Evolutionary conservation across 1,140 invertebrate genomes (phyloP).

Genomic region (Halyomorpha halys): DNA sequence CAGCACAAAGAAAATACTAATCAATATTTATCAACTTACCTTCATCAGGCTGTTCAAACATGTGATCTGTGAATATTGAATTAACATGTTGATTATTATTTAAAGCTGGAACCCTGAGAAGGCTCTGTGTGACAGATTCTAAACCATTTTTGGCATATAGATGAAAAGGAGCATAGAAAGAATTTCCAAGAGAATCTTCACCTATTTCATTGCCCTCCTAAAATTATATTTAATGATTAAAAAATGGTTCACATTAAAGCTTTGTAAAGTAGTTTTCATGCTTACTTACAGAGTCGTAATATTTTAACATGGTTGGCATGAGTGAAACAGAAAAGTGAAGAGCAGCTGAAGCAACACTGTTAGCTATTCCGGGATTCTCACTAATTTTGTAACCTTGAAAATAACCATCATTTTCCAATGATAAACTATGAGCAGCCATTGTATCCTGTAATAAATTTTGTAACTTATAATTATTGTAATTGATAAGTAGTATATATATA

Average conservation of each 20-base stretch:
- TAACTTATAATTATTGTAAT: too few species aligned
- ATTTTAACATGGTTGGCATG: slow-evolving; percentile 39
- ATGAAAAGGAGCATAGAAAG: slow-evolving; percentile 41
- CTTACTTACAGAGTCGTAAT: slow-evolving; percentile 35
- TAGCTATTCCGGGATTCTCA: slow-evolving; percentile 42
- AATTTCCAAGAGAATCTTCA: slow-evolving; percentile 36
- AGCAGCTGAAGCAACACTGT: slow-evolving; percentile 40
- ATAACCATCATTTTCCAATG: slow-evolving; percentile 36
- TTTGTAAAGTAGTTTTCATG: not conserved
- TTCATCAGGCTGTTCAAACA: slow-evolving; percentile 36
- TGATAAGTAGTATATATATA: too few species aligned
- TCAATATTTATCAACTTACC: not conserved
- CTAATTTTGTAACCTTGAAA: slow-evolving; percentile 44
- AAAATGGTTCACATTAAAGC: not conserved
- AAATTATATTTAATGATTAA: not conserved
- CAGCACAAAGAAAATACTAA: not conserved
- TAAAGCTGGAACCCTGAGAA: slow-evolving; percentile 40
- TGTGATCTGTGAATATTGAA: slow-evolving; percentile 43
- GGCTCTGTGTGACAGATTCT: slow-evolving; percentile 39
- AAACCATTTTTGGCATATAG: slow-evolving; percentile 39
- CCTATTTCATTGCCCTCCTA: slow-evolving; percentile 33
- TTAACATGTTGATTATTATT: slow-evolving; percentile 41
- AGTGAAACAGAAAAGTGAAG: slow-evolving; percentile 41
- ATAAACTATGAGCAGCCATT: slow-evolving; percentile 39
- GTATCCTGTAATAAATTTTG: slow-evolving; percentile 34